Percentiles rank a stretch among this genome's conserved stretches.
These are phyloP conservation scores for Drosophila leonis DNA, from an alignment of 2,888 invertebrate species.

Conservation along the genomic window DNA sequence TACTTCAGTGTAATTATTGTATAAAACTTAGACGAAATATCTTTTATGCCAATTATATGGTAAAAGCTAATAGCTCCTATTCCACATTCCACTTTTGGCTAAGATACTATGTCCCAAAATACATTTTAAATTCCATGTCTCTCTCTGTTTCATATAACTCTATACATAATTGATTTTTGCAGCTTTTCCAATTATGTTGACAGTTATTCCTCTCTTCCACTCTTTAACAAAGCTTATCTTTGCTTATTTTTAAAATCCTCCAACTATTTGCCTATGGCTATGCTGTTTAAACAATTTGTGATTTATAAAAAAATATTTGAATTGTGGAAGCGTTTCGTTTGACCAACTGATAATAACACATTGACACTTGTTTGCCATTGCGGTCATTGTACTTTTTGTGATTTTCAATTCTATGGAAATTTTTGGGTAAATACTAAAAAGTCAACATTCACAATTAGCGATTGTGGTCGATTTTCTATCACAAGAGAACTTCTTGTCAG, in stretches of 20 bases:
- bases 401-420: constrained; percentile 45
- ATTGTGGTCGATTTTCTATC: background rate
- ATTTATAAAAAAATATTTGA: constrained; percentile 70
- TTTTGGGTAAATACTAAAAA: constrained; percentile 26
- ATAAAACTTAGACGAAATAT: background rate
- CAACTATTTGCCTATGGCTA: constrained; percentile 16
- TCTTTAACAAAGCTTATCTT: constrained; percentile 41
- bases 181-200: background rate
- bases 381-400: constrained; percentile 66
- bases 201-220: background rate
- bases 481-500: background rate
- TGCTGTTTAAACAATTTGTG: constrained; percentile 23
- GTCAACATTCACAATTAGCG: constrained; percentile 3
- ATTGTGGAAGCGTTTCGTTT: constrained; percentile 43
- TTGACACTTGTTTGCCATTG: constrained; percentile 36
- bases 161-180: background rate
- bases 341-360: constrained; percentile 63
- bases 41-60: background rate
- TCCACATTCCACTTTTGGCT: too few relatives aligned
- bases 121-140: background rate
- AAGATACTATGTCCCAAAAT: too few relatives aligned
- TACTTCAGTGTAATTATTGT: background rate
- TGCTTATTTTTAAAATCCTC: constrained; percentile 22
- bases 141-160: background rate
- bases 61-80: too few relatives aligned